Base-by-base conservation (phyloP, 2,797 vertebrate genomes). In the Catostomus latipinnis region DNA sequence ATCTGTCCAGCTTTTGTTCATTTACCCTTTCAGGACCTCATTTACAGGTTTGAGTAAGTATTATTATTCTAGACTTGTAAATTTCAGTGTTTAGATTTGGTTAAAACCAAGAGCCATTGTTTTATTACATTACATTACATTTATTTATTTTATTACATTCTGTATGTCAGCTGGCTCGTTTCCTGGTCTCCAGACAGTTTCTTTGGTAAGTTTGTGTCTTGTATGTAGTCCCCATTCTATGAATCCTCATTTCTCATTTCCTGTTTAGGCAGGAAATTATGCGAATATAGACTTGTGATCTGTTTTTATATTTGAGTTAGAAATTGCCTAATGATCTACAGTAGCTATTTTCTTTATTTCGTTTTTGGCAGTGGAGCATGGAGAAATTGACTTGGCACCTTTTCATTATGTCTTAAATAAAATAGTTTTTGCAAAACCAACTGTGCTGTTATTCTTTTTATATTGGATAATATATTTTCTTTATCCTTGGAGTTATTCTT, bases 41-140 rank as follows among this genome's bases (percentile, higher is more conserved):
- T 67, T 46, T 67, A 49, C 53, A 68, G 63, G 73, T 75, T 18
- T 45, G 61, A 63, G 49, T 62, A 14, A 45, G 13, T 71, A 54
- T 56, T 10, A 69, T 45, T 12, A 6, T 16, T 54, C 18, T 43
- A 1, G 1, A 45, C 34, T 34, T 4, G 34, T 61, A 50, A 22
- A 34, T 61, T 8, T 60, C 8, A 34, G 22, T 73, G 8, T 58
- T 71, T 14, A 12, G 43, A 46, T 57, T 49, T 60, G 10, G 10
- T 72, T 60, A 48, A 72, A 72, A 56, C 10, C 22, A 13, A 54
- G 13, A 46, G 34, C 0, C 60, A 34, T 14, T 52, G 9, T 34
- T 74, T 65, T 65, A 5, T 7, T 34, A 34, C 34, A 4, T 34
- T 3, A 22, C 22, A 22, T 8, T 43, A 10, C 48, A n/a, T 14